Percentiles rank a stretch among this genome's conserved stretches.
These are phyloP conservation scores for Nudaria mundana DNA, from an alignment of 2,888 invertebrate species.

Conservation along the genomic window DNA sequence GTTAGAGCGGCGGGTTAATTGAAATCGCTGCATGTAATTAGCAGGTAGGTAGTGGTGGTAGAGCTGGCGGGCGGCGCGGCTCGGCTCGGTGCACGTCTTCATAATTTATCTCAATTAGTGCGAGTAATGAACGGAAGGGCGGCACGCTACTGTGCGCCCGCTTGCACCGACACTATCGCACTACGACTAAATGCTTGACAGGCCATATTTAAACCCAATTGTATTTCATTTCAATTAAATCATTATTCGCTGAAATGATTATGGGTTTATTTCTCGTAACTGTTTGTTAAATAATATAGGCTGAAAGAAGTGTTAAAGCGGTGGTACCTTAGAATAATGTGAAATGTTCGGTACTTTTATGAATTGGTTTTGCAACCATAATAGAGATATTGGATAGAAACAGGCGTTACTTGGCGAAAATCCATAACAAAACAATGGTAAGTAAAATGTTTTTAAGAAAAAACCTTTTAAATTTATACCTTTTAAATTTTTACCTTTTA, in stretches of 20 bases:
- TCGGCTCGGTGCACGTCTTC: slow-evolving; percentile 70
- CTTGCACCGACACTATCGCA: slow-evolving; percentile 29
- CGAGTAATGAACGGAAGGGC: slow-evolving; percentile 73
- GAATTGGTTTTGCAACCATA: slow-evolving; percentile 6
- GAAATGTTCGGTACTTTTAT: not conserved
- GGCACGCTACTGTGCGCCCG: slow-evolving; percentile 37
- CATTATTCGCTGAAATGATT: not conserved
- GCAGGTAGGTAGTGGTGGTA: slow-evolving; percentile 61
- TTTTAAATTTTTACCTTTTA: no score
- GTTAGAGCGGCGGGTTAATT: slow-evolving; percentile 55
- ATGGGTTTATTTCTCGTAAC: not conserved
- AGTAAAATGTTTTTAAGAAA: no score
- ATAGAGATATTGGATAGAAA: no score
- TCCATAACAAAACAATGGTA: no score
- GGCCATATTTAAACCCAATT: slow-evolving; percentile 32
- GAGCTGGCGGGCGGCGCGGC: no score
- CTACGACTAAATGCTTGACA: slow-evolving; percentile 35
- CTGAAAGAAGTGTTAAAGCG: not conserved
- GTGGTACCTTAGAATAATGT: not conserved
- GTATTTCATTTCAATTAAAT: slow-evolving; percentile 17
- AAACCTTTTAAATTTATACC: no score
- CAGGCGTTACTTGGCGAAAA: no score
- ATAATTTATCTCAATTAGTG: slow-evolving; percentile 79
- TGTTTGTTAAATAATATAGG: not conserved
- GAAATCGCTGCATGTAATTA: slow-evolving; percentile 74